phyloP scores from a whole-genome alignment of 2,113 vertebrate genomes.

The Megaleporinus macrocephalus region DNA sequence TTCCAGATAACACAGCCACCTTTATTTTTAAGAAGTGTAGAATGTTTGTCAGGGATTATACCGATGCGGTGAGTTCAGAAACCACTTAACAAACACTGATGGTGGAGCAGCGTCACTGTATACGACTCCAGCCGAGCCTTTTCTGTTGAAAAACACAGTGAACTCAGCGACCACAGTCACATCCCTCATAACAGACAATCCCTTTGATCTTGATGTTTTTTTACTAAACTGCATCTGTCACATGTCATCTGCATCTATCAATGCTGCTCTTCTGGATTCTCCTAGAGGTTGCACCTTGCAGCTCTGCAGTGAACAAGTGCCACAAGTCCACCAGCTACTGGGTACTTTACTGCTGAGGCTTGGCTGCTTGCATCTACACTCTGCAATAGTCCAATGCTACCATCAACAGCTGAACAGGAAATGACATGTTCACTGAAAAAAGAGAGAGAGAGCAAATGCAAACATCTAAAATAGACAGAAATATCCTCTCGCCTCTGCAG shows the following conservation, averaged over 20 bases:
- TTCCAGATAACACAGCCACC: background rate
- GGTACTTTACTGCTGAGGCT: conserved; percentile 43
- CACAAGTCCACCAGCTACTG: conserved; percentile 42
- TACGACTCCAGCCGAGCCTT: conserved; percentile 7
- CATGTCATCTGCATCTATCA: conserved; percentile 25
- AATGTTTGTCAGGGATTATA: conserved; percentile 32
- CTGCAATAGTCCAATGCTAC: conserved; percentile 52
- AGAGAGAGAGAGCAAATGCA: conserved; percentile 30
- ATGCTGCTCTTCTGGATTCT: conserved; percentile 7
- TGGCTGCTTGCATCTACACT: conserved; percentile 63
- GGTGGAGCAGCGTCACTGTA: conserved; percentile 40
- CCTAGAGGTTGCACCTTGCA: conserved; percentile 6
- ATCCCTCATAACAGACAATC: conserved; percentile 41
- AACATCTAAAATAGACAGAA: conserved; percentile 44
- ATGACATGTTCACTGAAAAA: conserved; percentile 50
- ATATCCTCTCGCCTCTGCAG: conserved; percentile 34
- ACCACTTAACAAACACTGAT: conserved; percentile 46
- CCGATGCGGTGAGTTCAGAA: conserved; percentile 42
- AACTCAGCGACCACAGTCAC: conserved; percentile 42
- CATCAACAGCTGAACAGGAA: conserved; percentile 79
- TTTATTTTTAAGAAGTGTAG: background rate
- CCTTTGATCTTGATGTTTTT: conserved; percentile 43
- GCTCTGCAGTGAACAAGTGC: conserved; percentile 40
- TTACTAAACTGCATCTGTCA: conserved; percentile 20
- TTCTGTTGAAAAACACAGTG: conserved; percentile 46